Conservation (phyloP, 2,888 invertebrate genomes). For the Harpalus rufipes region DNA sequence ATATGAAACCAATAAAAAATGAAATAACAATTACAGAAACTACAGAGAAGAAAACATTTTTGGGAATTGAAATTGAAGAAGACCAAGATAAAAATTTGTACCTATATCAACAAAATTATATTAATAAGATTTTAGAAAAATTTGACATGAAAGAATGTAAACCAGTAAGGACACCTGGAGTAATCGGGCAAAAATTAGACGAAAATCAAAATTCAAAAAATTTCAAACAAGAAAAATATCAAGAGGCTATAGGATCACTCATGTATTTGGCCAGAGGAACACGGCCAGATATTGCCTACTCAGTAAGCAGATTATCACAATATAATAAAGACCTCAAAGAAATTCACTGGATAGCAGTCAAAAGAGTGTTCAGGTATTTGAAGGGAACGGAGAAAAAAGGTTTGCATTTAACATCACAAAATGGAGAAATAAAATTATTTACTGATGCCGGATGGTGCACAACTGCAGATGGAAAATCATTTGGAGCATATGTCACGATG, state of each 20-base stretch:
- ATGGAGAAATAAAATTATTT: slow-evolving; percentile 1
- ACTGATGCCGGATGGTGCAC: slow-evolving; percentile 4
- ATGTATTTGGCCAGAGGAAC: slow-evolving; percentile 2
- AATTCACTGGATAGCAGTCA: slow-evolving; percentile 2
- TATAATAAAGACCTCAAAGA: not conserved
- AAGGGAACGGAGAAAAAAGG: not conserved
- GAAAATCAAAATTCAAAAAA: not conserved
- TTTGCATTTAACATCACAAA: not conserved
- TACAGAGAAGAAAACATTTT: slow-evolving; percentile 4
- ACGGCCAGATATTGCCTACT: not conserved
- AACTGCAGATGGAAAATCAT: not conserved
- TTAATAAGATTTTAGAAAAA: not conserved
- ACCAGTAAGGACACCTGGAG: not conserved
- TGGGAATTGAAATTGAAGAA: slow-evolving; percentile 3
- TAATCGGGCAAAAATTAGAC: not conserved
- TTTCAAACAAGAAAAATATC: not conserved
- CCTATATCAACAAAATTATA: not conserved
- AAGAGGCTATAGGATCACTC: not conserved
- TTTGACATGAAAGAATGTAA: not conserved
- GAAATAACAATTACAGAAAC: not conserved
- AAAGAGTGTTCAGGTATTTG: slow-evolving; percentile 17
- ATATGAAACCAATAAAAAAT: not conserved
- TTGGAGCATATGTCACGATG: not conserved
- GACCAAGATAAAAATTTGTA: not conserved
- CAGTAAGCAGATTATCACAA: slow-evolving; percentile 6